These are phyloP conservation scores for Merops nubicus DNA, from an alignment of 2,113 vertebrate species.

Conservation along the genomic window DNA sequence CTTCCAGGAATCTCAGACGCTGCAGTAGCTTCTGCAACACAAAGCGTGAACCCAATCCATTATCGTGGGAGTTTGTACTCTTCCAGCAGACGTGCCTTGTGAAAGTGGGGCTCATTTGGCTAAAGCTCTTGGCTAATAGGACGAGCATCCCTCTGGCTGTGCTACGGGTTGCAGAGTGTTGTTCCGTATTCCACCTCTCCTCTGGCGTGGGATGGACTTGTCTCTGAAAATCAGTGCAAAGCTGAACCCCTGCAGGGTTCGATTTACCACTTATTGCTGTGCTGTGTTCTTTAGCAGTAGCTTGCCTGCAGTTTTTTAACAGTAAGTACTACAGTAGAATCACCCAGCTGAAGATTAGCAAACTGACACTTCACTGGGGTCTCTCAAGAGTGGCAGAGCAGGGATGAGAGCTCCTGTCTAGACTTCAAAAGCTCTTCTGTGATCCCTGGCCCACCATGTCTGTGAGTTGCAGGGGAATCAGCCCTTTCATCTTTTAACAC, in stretches of 20 bases:
- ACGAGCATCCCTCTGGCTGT: background rate
- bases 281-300: background rate
- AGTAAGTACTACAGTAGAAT: background rate
- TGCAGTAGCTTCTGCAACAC: background rate
- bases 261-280: background rate
- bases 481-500: background rate
- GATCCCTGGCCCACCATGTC: background rate
- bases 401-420: background rate
- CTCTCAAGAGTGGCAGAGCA: background rate
- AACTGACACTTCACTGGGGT: background rate
- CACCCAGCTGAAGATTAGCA: background rate
- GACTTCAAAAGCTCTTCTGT: conserved; percentile 16
- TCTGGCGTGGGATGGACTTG: background rate
- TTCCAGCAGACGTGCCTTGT: background rate
- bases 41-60: background rate
- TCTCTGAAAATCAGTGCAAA: background rate
- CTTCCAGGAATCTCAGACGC: conserved; percentile 23
- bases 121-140: background rate
- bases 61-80: background rate
- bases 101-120: background rate
- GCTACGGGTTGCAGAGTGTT: background rate
- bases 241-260: background rate
- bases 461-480: background rate
- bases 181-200: background rate
- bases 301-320: background rate